Evolutionary conservation across 2,888 invertebrate species (phyloP).

Genomic region (Limnephilus lunatus): DNA sequence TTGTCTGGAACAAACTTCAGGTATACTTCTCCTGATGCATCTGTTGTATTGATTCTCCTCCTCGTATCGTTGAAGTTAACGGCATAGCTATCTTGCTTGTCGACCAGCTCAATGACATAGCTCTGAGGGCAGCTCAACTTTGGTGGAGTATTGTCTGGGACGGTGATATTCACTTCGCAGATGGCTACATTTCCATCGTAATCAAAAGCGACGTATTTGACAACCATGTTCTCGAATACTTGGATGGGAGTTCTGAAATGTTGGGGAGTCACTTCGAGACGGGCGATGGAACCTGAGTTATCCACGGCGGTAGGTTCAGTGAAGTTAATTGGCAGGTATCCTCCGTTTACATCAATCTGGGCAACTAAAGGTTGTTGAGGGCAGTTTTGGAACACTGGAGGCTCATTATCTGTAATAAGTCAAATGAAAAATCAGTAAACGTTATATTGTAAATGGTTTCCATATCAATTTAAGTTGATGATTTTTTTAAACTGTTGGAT

Average conservation of each 20-base stretch:
- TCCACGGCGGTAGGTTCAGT: constrained; percentile 96
- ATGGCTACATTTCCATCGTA: constrained; percentile 98
- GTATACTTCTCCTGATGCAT: constrained; percentile 91
- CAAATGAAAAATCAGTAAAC: not conserved
- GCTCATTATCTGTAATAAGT: constrained; percentile 87
- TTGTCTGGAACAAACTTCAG: constrained; percentile 90
- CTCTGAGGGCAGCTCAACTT: constrained; percentile 94
- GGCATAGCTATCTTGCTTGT: constrained; percentile 91
- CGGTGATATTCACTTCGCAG: constrained; percentile 96
- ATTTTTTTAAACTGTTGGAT: not conserved
- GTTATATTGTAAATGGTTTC: not conserved
- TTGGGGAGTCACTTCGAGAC: constrained; percentile 93
- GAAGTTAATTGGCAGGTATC: constrained; percentile 93
- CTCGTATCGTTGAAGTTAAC: constrained; percentile 95
- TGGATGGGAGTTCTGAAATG: constrained; percentile 93
- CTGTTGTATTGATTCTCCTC: constrained; percentile 89
- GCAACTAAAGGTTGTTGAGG: constrained; percentile 95
- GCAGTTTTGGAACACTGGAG: constrained; percentile 97
- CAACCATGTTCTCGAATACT: constrained; percentile 93
- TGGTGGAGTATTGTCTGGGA: constrained; percentile 95
- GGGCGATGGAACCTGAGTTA: constrained; percentile 95
- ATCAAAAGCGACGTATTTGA: constrained; percentile 97
- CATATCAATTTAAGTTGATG: not conserved
- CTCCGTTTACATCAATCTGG: constrained; percentile 91
- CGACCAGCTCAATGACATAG: constrained; percentile 94